These are phyloP conservation scores for Listrodromus nycthemerus DNA, from an alignment of 2,888 invertebrate species.

Conservation along the genomic window DNA sequence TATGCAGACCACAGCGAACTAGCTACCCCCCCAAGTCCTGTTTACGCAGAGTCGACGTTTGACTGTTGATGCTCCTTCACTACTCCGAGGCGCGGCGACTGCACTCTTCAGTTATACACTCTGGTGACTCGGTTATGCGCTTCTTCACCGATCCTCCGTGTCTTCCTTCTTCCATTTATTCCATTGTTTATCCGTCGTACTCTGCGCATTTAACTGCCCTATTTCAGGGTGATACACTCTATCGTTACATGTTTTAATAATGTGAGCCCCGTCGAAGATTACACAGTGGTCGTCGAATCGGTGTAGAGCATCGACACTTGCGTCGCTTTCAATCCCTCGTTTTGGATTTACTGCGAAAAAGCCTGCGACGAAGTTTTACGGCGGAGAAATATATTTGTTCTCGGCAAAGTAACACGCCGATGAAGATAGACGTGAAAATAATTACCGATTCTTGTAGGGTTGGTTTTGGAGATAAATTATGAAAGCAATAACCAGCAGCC, in stretches of 20 bases:
- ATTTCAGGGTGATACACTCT: neutral
- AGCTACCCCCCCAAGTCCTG: conserved; percentile 51
- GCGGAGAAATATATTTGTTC: neutral
- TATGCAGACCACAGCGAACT: conserved; percentile 8
- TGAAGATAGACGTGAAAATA: neutral
- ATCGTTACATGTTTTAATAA: neutral
- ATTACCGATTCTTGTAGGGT: neutral
- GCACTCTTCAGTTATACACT: conserved; percentile 6
- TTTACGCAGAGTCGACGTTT: conserved; percentile 75
- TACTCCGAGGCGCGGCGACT: conserved; percentile 40
- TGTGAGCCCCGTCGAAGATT: too few species aligned
- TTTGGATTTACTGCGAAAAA: neutral
- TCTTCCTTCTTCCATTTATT: neutral
- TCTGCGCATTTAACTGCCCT: neutral
- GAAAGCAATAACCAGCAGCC: neutral
- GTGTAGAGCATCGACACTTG: neutral
- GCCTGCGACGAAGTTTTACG: too few species aligned
- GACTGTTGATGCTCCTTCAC: conserved; percentile 55
- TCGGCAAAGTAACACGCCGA: neutral
- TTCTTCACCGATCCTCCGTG: neutral
- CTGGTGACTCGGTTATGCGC: neutral
- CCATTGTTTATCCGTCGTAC: neutral
- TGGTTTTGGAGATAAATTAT: neutral
- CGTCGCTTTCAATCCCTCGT: neutral
- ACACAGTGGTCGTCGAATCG: neutral